Evolutionary conservation across 1,140 invertebrate genomes (phyloP), one percentile per base, ranked within the genome.

Genomic region (Leptinotarsa undecemlineata): DNA sequence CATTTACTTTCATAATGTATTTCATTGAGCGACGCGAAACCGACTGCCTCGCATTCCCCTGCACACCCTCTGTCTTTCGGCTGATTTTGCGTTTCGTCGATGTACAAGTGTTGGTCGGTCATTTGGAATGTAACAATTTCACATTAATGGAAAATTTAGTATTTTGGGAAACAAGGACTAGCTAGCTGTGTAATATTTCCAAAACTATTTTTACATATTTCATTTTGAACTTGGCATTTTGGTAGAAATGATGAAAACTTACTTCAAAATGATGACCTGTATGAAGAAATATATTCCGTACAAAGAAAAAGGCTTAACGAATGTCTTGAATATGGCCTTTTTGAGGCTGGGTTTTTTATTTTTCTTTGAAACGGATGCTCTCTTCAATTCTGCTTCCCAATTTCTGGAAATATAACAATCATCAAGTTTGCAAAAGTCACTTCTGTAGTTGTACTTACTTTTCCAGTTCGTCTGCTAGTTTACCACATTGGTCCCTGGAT

Each of bases 391-490:
- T 63, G 84, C 81, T n/a, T 82, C 80, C 88, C 88, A 88, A 77
- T 88, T 81, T 75, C 87, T 88, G 57, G 70, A 82, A 92, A 87
- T 79, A 33, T 11, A 89, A 92, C 17, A 93, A 86, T 84, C 93
- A 91, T 42, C 87, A 84, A 62, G 51, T 60, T 33, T 11, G 21
- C 14, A 67, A 73, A 76, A 83, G 87, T 87, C 90, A 57, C n/a
- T 57, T 17, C 1, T 19, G 14, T 17, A 68, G 14, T 48, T 20
- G 68, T 15, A 62, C 64, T 86, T 86, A 91, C 90, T 85, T 88
- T 87, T 92, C 90, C 4, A 92, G 82, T 64, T 85, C 85, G 80
- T 91, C 86, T 26, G 89, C 90, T 19, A 92, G 63, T 17, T 74
- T 68, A 0, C 75, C 74, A n/a, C 75, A 78, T 26, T 74, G 42